phyloP scores from a whole-genome alignment of 2,113 vertebrate species.

The Hypocryptadius cinnamomeus region DNA sequence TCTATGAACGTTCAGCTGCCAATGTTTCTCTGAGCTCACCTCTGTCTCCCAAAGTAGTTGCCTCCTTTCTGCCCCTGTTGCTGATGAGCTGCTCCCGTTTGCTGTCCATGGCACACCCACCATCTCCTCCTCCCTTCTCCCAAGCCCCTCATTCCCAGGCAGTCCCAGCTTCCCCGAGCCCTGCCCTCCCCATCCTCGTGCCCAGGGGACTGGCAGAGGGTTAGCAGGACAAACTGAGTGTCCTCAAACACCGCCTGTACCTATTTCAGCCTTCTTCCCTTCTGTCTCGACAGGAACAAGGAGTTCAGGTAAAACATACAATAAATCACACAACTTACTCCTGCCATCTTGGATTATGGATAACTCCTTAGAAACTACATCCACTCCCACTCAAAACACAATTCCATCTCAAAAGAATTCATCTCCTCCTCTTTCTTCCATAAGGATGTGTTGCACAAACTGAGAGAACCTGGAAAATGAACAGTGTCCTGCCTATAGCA shows the following conservation, averaged over 20 bases:
- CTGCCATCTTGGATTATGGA: not conserved
- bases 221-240: not conserved
- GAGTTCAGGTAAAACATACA: not conserved
- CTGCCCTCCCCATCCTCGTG: not conserved
- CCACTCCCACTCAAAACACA: not conserved
- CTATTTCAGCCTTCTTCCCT: not conserved
- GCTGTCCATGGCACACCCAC: not conserved
- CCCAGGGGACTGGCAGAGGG: not conserved
- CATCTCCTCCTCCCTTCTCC: not conserved
- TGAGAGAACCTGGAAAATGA: not conserved
- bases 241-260: not conserved
- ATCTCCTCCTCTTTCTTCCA: not conserved
- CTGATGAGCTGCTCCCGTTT: not conserved
- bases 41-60: not conserved
- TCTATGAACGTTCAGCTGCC: not conserved
- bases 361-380: not conserved
- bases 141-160: not conserved
- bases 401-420: not conserved
- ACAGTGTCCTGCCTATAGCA: not conserved
- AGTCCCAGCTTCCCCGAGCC: not conserved
- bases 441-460: not conserved
- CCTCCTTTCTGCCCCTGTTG: not conserved
- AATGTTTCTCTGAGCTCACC: not conserved
- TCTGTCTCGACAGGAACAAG: not conserved
- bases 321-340: not conserved